Conservation (phyloP, 2,113 vertebrate genomes). For the Rhynchomys soricoides region DNA sequence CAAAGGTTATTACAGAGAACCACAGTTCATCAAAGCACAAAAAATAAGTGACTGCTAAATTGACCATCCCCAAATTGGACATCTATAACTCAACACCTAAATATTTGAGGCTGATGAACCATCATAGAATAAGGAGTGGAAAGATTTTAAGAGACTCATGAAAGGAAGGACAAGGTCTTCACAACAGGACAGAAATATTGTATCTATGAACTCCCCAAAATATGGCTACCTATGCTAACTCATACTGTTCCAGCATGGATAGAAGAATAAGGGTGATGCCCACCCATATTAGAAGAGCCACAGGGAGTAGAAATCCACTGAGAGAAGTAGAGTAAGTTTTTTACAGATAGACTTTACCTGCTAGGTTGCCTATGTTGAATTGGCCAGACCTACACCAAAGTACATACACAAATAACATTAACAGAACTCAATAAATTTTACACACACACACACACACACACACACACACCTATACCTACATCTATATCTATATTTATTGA, state of each 20-base stretch:
- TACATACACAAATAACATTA: neutral
- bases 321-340: neutral
- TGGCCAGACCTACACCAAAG: neutral
- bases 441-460: neutral
- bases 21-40: neutral
- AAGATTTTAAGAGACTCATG: neutral
- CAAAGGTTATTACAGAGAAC: neutral
- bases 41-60: neutral
- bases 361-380: too few relatives aligned
- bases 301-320: neutral
- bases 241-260: neutral
- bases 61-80: neutral
- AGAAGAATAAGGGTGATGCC: neutral
- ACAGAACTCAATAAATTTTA: neutral
- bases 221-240: neutral
- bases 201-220: neutral
- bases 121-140: neutral
- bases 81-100: neutral
- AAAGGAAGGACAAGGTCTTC: neutral
- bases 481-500: too few relatives aligned
- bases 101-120: neutral
- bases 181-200: neutral
- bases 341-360: neutral
- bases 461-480: too few relatives aligned
- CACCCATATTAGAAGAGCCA: neutral